phyloP scores from a whole-genome alignment of 2,113 vertebrate species.

The Gobio gobio region DNA sequence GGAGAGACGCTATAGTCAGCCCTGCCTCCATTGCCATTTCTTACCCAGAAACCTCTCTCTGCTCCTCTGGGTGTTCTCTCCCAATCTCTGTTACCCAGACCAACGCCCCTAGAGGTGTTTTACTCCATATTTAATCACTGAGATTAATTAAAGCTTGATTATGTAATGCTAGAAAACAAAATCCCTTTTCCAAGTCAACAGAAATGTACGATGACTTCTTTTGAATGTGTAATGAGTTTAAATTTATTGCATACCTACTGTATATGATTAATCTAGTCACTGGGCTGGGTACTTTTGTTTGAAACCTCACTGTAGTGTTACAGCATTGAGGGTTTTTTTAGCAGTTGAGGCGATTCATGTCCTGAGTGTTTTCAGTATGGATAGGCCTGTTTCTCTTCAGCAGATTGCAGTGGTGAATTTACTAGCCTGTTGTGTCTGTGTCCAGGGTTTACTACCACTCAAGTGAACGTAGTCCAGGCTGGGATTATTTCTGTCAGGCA shows the following conservation, averaged over 20 bases:
- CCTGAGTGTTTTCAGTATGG: slow-evolving; percentile 30
- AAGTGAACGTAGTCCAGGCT: slow-evolving; percentile 37
- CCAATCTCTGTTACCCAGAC: slow-evolving; percentile 39
- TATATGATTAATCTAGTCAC: background rate
- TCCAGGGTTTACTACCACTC: slow-evolving; percentile 17
- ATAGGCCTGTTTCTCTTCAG: background rate
- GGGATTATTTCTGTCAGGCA: slow-evolving; percentile 31
- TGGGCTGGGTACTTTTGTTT: background rate
- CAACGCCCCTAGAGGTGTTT: background rate
- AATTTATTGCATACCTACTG: background rate
- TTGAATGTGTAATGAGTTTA: background rate
- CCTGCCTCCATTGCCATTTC: slow-evolving; percentile 57
- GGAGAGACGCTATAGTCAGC: slow-evolving; percentile 46
- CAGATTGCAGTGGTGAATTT: background rate
- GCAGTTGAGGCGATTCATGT: background rate
- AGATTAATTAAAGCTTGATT: slow-evolving; percentile 49
- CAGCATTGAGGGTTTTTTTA: background rate
- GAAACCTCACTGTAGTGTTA: slow-evolving; percentile 9
- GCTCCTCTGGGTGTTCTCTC: slow-evolving; percentile 36
- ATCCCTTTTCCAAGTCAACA: background rate
- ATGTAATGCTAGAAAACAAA: slow-evolving; percentile 45
- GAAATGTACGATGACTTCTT: background rate
- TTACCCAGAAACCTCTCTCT: slow-evolving; percentile 40
- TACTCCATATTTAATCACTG: slow-evolving; percentile 11
- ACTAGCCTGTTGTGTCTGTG: slow-evolving; percentile 5